A percentile compares a stretch with the other conserved stretches of the same genome.
phyloP scores from a whole-genome alignment of 2,113 vertebrate genomes.

The Pituophis catenifer region DNA sequence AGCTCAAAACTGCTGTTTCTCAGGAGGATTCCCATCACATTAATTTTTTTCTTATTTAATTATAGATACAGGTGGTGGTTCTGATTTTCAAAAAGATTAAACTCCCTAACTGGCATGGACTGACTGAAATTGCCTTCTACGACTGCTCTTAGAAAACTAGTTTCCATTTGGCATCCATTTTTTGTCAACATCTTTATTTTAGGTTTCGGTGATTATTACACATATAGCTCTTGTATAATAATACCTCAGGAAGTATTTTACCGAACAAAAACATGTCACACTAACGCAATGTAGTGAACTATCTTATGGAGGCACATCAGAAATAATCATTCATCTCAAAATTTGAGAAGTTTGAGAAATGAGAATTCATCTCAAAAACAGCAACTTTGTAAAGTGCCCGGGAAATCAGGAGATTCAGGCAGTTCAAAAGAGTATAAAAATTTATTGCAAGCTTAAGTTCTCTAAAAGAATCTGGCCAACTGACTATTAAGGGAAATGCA shows the following conservation, averaged over 20 bases:
- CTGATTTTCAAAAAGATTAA: neutral
- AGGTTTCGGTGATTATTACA: neutral
- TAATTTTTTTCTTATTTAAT: neutral
- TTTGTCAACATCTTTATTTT: neutral
- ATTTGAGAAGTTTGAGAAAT: neutral
- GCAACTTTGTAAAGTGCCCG: neutral
- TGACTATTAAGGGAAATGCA: neutral
- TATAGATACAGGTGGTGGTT: neutral
- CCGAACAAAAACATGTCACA: neutral
- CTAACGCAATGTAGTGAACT: neutral
- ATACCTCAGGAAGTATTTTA: neutral
- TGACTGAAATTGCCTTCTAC: neutral
- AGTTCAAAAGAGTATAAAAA: neutral
- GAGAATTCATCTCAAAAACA: neutral
- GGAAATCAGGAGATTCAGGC: neutral
- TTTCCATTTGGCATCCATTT: neutral
- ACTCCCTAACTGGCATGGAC: neutral
- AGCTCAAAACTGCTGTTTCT: neutral
- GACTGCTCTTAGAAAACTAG: neutral
- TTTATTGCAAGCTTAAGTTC: neutral
- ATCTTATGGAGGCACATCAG: neutral
- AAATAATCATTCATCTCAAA: neutral
- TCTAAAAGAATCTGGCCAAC: neutral
- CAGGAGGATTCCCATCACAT: neutral
- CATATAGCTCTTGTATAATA: neutral